Percentiles rank a stretch among this genome's conserved stretches.
Evolutionary conservation across 1,140 invertebrate species (phyloP).

Genomic region (Vollenhovia emeryi): DNA sequence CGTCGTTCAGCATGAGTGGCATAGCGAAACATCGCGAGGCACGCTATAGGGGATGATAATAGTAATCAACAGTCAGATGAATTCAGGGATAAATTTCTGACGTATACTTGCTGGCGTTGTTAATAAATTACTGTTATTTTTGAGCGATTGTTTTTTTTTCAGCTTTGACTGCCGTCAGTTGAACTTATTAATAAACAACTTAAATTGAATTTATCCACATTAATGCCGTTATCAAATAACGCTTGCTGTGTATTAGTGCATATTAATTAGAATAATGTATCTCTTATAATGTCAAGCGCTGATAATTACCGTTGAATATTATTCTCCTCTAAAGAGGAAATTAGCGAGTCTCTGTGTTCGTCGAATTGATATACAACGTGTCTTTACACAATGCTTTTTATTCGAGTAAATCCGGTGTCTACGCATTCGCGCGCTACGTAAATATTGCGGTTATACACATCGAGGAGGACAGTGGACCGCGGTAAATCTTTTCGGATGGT

Average conservation of each 20-base stretch:
- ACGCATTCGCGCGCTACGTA: constrained; percentile 2
- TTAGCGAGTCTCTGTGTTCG: background rate
- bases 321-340: background rate
- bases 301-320: background rate
- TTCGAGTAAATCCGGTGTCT: background rate
- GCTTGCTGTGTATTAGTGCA: background rate
- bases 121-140: background rate
- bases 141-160: background rate
- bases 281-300: background rate
- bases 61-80: constrained; percentile 32
- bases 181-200: background rate
- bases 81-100: constrained; percentile 28
- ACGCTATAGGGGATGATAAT: constrained; percentile 15
- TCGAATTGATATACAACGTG: background rate
- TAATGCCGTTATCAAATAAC: background rate
- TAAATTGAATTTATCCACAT: background rate
- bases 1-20: constrained; percentile 37
- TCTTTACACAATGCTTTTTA: background rate
- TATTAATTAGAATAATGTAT: background rate
- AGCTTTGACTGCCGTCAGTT: background rate
- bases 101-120: background rate
- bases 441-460: background rate
- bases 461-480: constrained; percentile 36
- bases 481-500: constrained; percentile 75
- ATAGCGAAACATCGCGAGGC: constrained; percentile 37